Evolutionary conservation across 2,888 invertebrate species (phyloP).

Genomic region (Crematogaster levior): DNA sequence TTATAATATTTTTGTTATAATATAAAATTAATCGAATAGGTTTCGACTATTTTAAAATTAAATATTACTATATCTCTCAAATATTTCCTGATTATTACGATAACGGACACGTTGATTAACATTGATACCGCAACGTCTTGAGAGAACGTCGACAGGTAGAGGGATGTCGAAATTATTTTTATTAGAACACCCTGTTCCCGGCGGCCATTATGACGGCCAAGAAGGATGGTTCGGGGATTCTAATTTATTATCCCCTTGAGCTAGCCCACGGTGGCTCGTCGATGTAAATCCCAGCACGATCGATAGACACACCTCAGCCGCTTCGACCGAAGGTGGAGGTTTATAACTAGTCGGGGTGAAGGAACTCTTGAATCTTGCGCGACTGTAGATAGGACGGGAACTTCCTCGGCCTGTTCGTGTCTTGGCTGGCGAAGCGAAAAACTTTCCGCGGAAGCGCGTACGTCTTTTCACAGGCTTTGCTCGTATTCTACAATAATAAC

Average conservation of each 20-base stretch:
- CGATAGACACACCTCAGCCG: slow-evolving; percentile 78
- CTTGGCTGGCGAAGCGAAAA: slow-evolving; percentile 41
- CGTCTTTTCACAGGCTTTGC: slow-evolving; percentile 24
- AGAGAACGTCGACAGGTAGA: background rate
- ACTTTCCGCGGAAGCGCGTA: slow-evolving; percentile 30
- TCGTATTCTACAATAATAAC: slow-evolving; percentile 15
- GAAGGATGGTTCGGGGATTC: slow-evolving; percentile 67
- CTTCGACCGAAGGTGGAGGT: slow-evolving; percentile 77
- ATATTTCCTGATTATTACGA: background rate
- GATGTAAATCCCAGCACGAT: slow-evolving; percentile 83
- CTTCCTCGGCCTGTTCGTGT: slow-evolving; percentile 51
- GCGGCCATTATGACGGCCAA: slow-evolving; percentile 55
- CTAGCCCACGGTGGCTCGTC: slow-evolving; percentile 69
- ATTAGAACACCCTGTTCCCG: slow-evolving; percentile 7
- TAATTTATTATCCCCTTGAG: slow-evolving; percentile 80
- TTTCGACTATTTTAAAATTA: background rate
- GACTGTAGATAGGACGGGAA: slow-evolving; percentile 62
- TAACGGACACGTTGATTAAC: background rate
- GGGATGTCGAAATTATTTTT: background rate
- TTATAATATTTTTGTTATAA: background rate
- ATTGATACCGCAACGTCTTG: background rate
- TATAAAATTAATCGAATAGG: background rate
- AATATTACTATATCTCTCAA: background rate
- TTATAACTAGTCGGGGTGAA: slow-evolving; percentile 81
- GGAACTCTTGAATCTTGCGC: slow-evolving; percentile 77